A percentile compares a stretch with the other conserved stretches of the same genome.
Conservation (phyloP, 2,888 invertebrate genomes). For the Ichneumoninae sp. region DNA sequence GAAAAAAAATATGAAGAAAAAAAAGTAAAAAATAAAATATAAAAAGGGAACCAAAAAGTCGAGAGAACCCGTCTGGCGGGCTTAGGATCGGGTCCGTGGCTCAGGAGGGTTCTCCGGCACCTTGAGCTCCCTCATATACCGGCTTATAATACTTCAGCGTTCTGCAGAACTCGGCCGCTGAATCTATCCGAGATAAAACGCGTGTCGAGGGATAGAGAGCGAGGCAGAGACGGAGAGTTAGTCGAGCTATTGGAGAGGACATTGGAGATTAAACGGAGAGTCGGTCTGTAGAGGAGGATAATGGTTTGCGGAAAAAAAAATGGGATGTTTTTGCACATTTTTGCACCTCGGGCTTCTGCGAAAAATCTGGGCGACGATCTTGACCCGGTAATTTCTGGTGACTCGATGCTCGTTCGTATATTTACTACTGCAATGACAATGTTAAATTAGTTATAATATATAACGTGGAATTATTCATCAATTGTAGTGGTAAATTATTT, state of each 20-base stretch:
- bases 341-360: not conserved
- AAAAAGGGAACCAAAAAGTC: constrained; percentile 57
- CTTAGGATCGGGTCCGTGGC: constrained; percentile 61
- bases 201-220: constrained; percentile 21
- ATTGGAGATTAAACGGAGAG: constrained; percentile 42
- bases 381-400: not conserved
- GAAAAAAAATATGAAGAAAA: constrained; percentile 18
- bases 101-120: constrained; percentile 38
- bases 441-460: no score
- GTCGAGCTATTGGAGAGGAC: constrained; percentile 34
- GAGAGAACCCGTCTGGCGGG: constrained; percentile 69
- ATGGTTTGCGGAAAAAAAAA: not conserved
- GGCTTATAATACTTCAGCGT: constrained; percentile 42
- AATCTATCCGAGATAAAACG: constrained; percentile 26
- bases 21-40: constrained; percentile 7
- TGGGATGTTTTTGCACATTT: not conserved
- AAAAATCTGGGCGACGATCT: not conserved
- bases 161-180: constrained; percentile 2
- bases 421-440: no score
- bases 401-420: not conserved
- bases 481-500: no score
- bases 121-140: constrained; percentile 26
- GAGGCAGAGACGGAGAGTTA: constrained; percentile 21
- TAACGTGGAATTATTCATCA: no score
- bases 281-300: not conserved